Evolutionary conservation across 2,888 invertebrate species (phyloP).

Genomic region (Amblyjoppa proteus): DNA sequence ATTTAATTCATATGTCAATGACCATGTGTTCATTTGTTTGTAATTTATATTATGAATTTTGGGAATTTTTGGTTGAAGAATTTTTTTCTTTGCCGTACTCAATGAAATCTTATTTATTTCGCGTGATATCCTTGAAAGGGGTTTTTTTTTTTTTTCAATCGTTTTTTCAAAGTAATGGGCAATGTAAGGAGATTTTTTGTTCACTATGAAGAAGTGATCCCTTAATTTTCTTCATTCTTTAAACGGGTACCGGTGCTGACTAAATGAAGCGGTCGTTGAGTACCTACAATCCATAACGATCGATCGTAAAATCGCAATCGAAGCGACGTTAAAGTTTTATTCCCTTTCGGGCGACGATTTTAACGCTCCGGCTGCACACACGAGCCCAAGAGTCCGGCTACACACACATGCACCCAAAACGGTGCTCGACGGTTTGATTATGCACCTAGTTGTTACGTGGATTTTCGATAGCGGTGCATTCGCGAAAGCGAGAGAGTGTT

Average conservation of each 20-base stretch:
- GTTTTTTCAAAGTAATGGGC: too few species aligned
- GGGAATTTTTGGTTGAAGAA: too few species aligned
- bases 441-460: constrained; percentile 61
- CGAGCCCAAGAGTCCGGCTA: not conserved
- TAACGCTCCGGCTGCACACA: constrained; percentile 12
- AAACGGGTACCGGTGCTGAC: not conserved
- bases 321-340: constrained; percentile 67
- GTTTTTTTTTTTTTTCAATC: too few species aligned
- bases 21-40: not conserved
- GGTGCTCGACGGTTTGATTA: constrained; percentile 56
- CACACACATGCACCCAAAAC: not conserved
- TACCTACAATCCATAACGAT: constrained; percentile 51
- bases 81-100: too few species aligned
- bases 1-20: not conserved
- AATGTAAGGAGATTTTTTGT: not conserved
- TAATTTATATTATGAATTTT: not conserved
- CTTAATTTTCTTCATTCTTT: constrained; percentile 2
- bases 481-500: constrained; percentile 44
- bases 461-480: constrained; percentile 58
- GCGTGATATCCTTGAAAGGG: too few species aligned
- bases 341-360: constrained; percentile 58
- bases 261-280: constrained; percentile 42
- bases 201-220: not conserved
- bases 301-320: constrained; percentile 64
- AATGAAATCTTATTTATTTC: too few species aligned